Evolutionary conservation across 1,140 invertebrate genomes (phyloP).

Genomic region (Drosophila kepulauana): DNA sequence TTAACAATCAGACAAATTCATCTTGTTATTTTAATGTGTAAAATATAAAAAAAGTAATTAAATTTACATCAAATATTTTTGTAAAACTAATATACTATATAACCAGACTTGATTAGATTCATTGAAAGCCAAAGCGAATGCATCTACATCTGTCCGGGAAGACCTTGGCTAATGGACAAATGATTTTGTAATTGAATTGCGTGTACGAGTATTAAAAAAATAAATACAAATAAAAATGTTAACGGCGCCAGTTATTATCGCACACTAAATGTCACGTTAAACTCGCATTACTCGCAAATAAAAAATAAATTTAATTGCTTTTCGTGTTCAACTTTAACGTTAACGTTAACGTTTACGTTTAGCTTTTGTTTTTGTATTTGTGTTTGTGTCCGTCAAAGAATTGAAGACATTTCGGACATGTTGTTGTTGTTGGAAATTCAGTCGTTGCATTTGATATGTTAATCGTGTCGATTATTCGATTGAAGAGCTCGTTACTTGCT

Average conservation of each 20-base stretch:
- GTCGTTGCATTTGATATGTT: not conserved
- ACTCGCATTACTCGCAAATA: not conserved
- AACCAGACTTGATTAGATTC: no score
- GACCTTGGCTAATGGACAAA: no score
- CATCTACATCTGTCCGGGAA: no score
- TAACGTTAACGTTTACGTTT: not conserved
- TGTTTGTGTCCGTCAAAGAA: not conserved
- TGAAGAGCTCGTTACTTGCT: slow-evolving; percentile 21
- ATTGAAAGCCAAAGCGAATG: not conserved
- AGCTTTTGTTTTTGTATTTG: not conserved
- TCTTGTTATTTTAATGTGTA: no score
- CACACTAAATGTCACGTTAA: not conserved
- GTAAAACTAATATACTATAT: no score
- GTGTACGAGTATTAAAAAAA: not conserved
- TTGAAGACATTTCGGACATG: no score
- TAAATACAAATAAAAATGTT: not conserved
- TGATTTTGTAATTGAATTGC: not conserved
- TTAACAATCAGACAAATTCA: no score
- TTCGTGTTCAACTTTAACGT: not conserved
- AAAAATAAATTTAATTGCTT: not conserved
- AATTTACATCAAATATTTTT: no score
- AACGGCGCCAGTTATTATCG: not conserved
- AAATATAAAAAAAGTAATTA: no score
- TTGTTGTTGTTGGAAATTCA: not conserved
- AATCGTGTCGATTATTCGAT: slow-evolving; percentile 5